Evolutionary conservation across 2,113 vertebrate species (phyloP).

Genomic region (Actenoides lindsayi): DNA sequence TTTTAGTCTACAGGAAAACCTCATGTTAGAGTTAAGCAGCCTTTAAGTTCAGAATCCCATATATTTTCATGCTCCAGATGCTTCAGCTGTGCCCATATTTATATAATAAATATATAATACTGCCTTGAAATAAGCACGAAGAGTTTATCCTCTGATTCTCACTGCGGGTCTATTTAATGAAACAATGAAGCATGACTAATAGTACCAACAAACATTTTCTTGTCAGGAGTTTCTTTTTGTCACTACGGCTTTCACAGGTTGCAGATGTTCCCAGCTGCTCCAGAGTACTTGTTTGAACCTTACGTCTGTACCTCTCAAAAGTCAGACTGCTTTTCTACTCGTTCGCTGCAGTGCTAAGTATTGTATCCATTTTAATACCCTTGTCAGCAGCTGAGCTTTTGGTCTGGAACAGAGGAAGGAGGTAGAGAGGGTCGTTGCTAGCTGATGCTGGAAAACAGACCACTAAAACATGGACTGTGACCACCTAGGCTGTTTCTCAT

Average conservation of each 20-base stretch:
- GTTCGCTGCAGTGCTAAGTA: not conserved
- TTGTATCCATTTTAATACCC: not conserved
- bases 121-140: not conserved
- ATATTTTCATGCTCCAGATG: not conserved
- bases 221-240: not conserved
- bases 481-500: not conserved
- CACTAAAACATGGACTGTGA: not conserved
- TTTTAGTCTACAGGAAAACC: not conserved
- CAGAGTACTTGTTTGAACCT: not conserved
- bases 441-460: not conserved
- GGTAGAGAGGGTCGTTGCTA: no score
- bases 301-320: accelerated
- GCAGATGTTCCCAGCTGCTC: not conserved
- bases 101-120: not conserved
- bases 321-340: not conserved
- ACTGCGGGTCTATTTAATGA: not conserved
- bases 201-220: not conserved
- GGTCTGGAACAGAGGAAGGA: not conserved
- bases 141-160: not conserved
- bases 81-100: not conserved
- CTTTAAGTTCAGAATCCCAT: not conserved
- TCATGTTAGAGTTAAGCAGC: not conserved
- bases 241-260: not conserved
- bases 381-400: accelerated
- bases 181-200: not conserved